These are phyloP conservation scores for Drosophila ambigua DNA, from an alignment of 1,140 invertebrate genomes.

Conservation along the genomic window DNA sequence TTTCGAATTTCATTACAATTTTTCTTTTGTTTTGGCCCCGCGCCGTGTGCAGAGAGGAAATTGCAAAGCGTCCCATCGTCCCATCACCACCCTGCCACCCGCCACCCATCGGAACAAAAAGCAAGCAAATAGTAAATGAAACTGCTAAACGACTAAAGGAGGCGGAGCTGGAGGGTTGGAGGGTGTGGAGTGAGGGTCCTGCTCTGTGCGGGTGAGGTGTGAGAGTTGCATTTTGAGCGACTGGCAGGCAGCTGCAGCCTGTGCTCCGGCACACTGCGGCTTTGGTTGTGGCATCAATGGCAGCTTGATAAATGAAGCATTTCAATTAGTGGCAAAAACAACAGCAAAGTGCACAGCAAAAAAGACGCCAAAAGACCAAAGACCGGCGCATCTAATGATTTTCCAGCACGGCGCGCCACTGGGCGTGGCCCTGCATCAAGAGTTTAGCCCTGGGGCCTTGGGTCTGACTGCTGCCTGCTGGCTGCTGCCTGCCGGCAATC, in stretches of 20 bases:
- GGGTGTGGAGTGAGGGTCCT: not conserved
- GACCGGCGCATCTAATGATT: constrained; percentile 43
- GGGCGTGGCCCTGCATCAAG: constrained; percentile 21
- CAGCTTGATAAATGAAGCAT: constrained; percentile 74
- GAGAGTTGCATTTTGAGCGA: constrained; percentile 41
- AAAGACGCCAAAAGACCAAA: constrained; percentile 12
- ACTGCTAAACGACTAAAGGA: constrained; percentile 44
- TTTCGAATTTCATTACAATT: constrained; percentile 77
- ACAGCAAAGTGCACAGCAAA: constrained; percentile 10
- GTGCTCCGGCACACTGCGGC: constrained; percentile 28
- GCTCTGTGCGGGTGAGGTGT: not conserved
- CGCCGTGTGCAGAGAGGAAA: constrained; percentile 54
- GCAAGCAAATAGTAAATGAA: constrained; percentile 53
- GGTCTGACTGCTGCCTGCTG: not conserved
- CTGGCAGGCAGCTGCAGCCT: constrained; percentile 39
- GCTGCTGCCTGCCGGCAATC: not conserved
- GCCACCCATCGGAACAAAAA: constrained; percentile 25
- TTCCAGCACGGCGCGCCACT: constrained; percentile 20
- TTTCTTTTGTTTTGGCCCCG: constrained; percentile 64
- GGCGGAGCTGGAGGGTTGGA: too few relatives aligned
- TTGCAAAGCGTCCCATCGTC: constrained; percentile 31
- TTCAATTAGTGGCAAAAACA: constrained; percentile 71
- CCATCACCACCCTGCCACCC: too few relatives aligned
- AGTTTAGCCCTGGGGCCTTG: constrained; percentile 22
- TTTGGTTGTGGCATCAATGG: constrained; percentile 52